Evolutionary conservation across 1,140 invertebrate species (phyloP).

Genomic region (Artemia franciscana): DNA sequence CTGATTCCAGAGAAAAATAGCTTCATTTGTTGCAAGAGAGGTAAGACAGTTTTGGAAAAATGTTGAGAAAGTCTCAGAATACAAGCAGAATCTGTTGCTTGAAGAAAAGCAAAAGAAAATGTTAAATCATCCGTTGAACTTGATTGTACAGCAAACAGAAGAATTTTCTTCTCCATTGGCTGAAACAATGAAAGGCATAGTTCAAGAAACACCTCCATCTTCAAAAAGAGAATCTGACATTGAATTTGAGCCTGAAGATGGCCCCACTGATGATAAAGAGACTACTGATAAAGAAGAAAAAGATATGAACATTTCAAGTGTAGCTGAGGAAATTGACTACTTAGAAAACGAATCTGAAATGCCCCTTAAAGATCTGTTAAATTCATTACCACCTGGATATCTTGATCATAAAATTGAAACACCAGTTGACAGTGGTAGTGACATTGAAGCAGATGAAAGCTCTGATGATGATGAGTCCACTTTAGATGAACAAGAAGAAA

Average conservation of each 20-base stretch:
- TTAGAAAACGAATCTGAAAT: slow-evolving; percentile 72
- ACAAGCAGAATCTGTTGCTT: slow-evolving; percentile 68
- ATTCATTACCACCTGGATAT: slow-evolving; percentile 48
- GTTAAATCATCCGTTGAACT: slow-evolving; percentile 86
- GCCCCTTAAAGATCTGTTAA: slow-evolving; percentile 65
- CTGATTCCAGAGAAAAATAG: slow-evolving; percentile 65
- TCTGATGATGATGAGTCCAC: slow-evolving; percentile 72
- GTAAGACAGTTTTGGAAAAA: slow-evolving; percentile 87
- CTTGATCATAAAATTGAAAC: slow-evolving; percentile 31
- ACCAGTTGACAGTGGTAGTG: slow-evolving; percentile 3
- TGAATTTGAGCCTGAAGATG: slow-evolving; percentile 54
- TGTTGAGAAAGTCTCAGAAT: slow-evolving; percentile 90
- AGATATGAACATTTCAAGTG: slow-evolving; percentile 24
- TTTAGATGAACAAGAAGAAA: slow-evolving; percentile 51
- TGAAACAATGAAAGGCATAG: slow-evolving; percentile 33
- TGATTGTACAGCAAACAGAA: slow-evolving; percentile 96
- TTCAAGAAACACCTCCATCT: neutral
- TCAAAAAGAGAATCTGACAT: slow-evolving; percentile 17
- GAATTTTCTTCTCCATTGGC: slow-evolving; percentile 80
- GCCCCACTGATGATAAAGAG: slow-evolving; percentile 75
- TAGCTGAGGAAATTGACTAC: slow-evolving; percentile 49
- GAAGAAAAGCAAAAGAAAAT: slow-evolving; percentile 89
- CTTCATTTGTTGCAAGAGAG: slow-evolving; percentile 72
- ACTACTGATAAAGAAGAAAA: slow-evolving; percentile 73
- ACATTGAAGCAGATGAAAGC: slow-evolving; percentile 33